phyloP scores from a whole-genome alignment of 2,797 vertebrate species.

The Natrix natrix region DNA sequence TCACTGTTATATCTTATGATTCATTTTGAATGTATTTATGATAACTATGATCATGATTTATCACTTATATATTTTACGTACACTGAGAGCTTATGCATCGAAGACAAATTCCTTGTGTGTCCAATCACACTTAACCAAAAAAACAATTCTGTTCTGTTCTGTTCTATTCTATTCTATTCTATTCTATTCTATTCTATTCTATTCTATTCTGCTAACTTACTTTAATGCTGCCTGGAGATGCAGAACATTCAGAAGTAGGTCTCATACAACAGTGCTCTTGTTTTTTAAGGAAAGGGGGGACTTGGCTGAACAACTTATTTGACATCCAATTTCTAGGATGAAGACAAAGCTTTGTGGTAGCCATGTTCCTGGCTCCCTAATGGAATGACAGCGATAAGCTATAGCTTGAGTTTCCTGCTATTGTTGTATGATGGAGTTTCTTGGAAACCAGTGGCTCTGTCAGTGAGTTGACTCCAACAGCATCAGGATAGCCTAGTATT shows the following conservation, averaged over 20 bases:
- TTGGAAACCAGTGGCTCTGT: neutral
- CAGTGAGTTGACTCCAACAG: neutral
- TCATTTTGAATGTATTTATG: too few relatives aligned
- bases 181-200: too few relatives aligned
- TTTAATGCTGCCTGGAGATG: neutral
- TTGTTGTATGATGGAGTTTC: neutral
- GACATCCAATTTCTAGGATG: neutral
- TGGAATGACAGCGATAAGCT: neutral
- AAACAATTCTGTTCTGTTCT: too few relatives aligned
- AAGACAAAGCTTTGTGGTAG: neutral
- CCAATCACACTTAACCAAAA: too few relatives aligned
- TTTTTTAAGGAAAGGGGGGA: neutral
- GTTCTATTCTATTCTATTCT: too few relatives aligned
- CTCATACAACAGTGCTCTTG: neutral
- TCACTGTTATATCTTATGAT: too few relatives aligned
- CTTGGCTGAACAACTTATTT: neutral
- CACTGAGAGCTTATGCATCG: too few relatives aligned
- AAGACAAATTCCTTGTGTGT: too few relatives aligned
- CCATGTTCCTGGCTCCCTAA: neutral
- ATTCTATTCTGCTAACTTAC: neutral
- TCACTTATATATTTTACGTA: too few relatives aligned
- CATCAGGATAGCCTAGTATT: neutral
- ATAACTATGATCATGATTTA: too few relatives aligned
- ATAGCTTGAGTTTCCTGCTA: neutral
- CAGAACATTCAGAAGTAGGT: accelerated